A percentile compares a stretch with the other conserved stretches of the same genome.
Conservation (phyloP, 2,888 invertebrate genomes). For the Polylopha cassiicola region DNA sequence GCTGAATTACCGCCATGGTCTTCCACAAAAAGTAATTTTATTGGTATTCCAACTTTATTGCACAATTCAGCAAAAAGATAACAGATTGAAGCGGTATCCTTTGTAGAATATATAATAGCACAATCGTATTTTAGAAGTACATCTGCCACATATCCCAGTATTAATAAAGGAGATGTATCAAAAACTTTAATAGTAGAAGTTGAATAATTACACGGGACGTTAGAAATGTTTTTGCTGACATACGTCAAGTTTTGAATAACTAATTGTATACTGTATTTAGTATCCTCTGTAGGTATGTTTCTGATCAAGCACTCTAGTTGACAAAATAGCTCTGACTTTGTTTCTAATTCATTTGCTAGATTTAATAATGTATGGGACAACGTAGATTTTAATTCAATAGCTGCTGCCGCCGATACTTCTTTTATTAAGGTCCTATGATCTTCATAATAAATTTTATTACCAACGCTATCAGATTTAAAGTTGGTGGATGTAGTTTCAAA, state of each 20-base stretch:
- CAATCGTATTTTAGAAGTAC: background rate
- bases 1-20: constrained; percentile 4
- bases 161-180: constrained; percentile 17
- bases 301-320: constrained; percentile 32
- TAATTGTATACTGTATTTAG: constrained; percentile 29
- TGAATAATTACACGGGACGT: no score
- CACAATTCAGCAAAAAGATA: constrained; percentile 29
- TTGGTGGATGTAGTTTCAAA: background rate
- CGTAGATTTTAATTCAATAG: constrained; percentile 5
- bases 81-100: constrained; percentile 26
- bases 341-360: constrained; percentile 24
- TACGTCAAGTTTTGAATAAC: constrained; percentile 27
- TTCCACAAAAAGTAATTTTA: constrained; percentile 7
- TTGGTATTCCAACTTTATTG: constrained; percentile 21
- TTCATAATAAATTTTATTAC: constrained; percentile 5
- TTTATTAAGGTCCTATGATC: constrained; percentile 4
- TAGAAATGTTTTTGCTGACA: constrained; percentile 8
- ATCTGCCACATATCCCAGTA: constrained; percentile 22
- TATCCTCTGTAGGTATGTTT: constrained; percentile 26
- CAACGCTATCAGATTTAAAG: background rate
- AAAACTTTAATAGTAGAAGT: no score
- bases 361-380: constrained; percentile 6
- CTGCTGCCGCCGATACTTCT: no score
- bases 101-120: constrained; percentile 5
- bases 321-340: constrained; percentile 28